Conservation (phyloP, 2,797 vertebrate genomes). For the Oryzias dopingdopingensis region DNA sequence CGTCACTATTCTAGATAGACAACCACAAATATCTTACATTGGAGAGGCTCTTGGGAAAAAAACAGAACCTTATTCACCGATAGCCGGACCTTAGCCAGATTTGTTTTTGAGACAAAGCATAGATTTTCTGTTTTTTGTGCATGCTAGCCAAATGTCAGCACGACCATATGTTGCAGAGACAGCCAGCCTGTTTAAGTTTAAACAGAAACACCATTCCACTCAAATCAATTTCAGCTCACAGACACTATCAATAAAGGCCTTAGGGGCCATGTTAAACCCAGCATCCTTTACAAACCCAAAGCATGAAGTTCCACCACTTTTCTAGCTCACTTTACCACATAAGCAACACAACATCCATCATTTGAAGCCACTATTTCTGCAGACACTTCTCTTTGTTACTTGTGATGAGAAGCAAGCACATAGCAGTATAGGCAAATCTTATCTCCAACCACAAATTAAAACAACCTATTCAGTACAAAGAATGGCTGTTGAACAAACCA, state of each 20-base stretch:
- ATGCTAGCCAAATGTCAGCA: conserved; percentile 14
- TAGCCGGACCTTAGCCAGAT: too few species aligned
- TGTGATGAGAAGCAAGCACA: conserved; percentile 38
- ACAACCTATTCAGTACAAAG: conserved; percentile 30
- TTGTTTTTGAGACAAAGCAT: too few species aligned
- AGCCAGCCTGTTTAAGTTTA: conserved; percentile 47
- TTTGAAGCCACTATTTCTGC: conserved; percentile 13
- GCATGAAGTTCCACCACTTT: conserved; percentile 41
- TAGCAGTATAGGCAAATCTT: conserved; percentile 50
- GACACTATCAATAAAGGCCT: conserved; percentile 32
- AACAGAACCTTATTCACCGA: background rate
- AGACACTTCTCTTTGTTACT: conserved; percentile 30
- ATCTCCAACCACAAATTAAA: conserved; percentile 51
- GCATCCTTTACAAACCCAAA: conserved; percentile 22
- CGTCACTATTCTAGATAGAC: background rate
- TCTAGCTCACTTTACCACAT: conserved; percentile 35
- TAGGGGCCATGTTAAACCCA: conserved; percentile 26
- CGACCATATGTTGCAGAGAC: conserved; percentile 17
- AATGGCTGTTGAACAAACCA: conserved; percentile 47
- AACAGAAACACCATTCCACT: conserved; percentile 44
- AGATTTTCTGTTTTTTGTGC: background rate
- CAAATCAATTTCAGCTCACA: conserved; percentile 43
- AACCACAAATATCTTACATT: background rate
- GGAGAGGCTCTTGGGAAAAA: background rate
- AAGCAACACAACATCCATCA: conserved; percentile 48